Conservation (phyloP, 2,888 invertebrate species). For the Philonicus albiceps region DNA sequence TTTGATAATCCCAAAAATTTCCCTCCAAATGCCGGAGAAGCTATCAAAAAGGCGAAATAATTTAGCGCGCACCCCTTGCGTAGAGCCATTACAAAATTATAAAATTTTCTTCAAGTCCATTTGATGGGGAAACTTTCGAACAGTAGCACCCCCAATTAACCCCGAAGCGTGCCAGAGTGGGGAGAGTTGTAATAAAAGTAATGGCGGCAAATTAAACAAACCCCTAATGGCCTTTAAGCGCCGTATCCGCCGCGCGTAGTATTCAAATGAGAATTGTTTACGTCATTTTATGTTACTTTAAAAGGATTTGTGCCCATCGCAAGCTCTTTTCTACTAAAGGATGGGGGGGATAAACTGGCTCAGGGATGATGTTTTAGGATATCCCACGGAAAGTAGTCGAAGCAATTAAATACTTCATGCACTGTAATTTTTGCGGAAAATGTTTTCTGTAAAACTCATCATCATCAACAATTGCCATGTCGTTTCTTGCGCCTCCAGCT, state of each 20-base stretch:
- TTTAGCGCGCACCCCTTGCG: not conserved
- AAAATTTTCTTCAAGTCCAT: slow-evolving; percentile 17
- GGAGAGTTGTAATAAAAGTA: slow-evolving; percentile 32
- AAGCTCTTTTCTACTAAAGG: not conserved
- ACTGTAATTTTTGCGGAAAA: not conserved
- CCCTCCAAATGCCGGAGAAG: not conserved
- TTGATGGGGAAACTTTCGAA: slow-evolving; percentile 25
- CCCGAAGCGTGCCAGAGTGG: not conserved
- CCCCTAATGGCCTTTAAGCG: slow-evolving; percentile 36
- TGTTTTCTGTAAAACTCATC: not conserved
- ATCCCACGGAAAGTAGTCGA: not conserved
- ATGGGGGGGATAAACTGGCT: not conserved
- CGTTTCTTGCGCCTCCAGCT: not conserved
- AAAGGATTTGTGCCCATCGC: slow-evolving; percentile 26
- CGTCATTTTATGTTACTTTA: slow-evolving; percentile 17
- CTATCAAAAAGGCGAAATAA: not conserved
- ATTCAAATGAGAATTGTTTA: slow-evolving; percentile 38
- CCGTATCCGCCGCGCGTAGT: not conserved
- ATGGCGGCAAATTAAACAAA: slow-evolving; percentile 40
- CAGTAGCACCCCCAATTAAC: slow-evolving; percentile 21
- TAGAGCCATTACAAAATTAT: not conserved
- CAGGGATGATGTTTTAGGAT: not conserved
- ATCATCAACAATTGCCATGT: not conserved
- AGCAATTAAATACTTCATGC: not conserved
- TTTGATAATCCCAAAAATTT: not conserved